phyloP scores from a whole-genome alignment of 2,797 vertebrate genomes.

The Hybognathus amarus region DNA sequence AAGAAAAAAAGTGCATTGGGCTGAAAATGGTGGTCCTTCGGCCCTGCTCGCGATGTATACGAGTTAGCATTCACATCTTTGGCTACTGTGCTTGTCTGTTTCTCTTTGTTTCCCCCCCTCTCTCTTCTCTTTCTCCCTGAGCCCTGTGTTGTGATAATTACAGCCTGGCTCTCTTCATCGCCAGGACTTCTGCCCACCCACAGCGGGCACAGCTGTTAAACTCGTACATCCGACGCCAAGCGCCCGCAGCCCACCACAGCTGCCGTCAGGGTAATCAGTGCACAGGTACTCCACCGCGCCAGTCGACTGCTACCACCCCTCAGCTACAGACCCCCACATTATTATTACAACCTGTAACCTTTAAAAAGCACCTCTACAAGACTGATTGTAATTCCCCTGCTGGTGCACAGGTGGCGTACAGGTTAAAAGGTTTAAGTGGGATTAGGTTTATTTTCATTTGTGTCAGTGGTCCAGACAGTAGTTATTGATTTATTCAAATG shows the following conservation, averaged over 20 bases:
- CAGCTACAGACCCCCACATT: constrained; percentile 12
- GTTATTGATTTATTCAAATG: constrained; percentile 11
- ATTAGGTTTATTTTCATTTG: background rate
- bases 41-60: too few relatives aligned
- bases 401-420: background rate
- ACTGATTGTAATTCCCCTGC: constrained; percentile 8
- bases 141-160: constrained; percentile 68
- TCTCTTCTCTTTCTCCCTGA: background rate
- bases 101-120: constrained; percentile 14
- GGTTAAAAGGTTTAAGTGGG: background rate
- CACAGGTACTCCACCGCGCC: constrained; percentile 60
- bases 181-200: constrained; percentile 62
- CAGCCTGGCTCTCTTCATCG: constrained; percentile 65
- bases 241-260: constrained; percentile 60
- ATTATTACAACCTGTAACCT: constrained; percentile 39
- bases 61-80: constrained; percentile 9
- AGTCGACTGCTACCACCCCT: constrained; percentile 7
- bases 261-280: constrained; percentile 58
- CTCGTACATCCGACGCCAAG: constrained; percentile 64
- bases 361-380: constrained; percentile 22
- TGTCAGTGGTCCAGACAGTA: background rate
- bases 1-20: too few relatives aligned
- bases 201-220: constrained; percentile 69
- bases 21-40: too few relatives aligned
- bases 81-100: background rate